Percentiles rank a stretch among this genome's conserved stretches.
phyloP scores from a whole-genome alignment of 2,888 invertebrate species.

The Leucophenga maculata region DNA sequence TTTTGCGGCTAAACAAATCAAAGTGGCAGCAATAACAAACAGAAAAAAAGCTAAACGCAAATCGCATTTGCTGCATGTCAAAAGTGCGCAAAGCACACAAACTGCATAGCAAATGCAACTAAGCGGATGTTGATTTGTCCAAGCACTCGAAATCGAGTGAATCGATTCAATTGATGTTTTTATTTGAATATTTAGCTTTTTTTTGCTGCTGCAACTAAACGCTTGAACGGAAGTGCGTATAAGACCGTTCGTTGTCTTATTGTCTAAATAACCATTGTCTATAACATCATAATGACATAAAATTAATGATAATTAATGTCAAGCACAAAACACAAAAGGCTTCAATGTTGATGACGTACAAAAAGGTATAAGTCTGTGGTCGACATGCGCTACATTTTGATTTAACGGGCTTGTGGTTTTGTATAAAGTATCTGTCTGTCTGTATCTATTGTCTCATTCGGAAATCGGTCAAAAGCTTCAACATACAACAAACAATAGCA shows the following conservation, averaged over 20 bases:
- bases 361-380: neutral
- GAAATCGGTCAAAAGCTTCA: constrained; percentile 18
- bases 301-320: constrained; percentile 23
- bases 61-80: constrained; percentile 16
- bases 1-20: constrained; percentile 56
- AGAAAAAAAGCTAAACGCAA: neutral
- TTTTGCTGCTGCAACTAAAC: neutral
- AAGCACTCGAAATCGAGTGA: neutral
- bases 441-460: neutral
- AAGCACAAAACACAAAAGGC: neutral
- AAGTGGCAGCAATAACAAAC: neutral
- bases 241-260: neutral
- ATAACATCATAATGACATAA: constrained; percentile 1
- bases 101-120: neutral
- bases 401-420: constrained; percentile 49
- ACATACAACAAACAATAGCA: neutral
- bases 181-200: neutral
- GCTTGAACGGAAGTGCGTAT: constrained; percentile 12
- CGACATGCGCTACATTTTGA: neutral
- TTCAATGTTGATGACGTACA: neutral
- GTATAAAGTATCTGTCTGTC: neutral
- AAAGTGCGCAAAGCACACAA: constrained; percentile 4
- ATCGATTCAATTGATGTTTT: neutral
- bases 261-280: neutral
- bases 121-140: neutral